Evolutionary conservation across 2,797 vertebrate genomes (phyloP).

Genomic region (Sebastiscus tertius): DNA sequence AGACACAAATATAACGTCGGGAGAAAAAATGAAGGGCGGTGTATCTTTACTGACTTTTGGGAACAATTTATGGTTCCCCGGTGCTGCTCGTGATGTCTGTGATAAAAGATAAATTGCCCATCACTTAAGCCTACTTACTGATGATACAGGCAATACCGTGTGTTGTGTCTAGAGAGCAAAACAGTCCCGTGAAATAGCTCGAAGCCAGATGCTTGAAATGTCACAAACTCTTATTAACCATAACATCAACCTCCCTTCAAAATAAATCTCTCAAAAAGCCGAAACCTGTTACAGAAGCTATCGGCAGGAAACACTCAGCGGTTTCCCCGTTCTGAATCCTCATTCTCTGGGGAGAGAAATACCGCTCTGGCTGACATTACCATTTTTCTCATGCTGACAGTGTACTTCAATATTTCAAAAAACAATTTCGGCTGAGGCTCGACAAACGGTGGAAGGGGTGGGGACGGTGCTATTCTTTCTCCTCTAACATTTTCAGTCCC

Average conservation of each 20-base stretch:
- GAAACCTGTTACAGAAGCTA: slow-evolving; percentile 34
- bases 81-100: background rate
- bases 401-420: slow-evolving; percentile 47
- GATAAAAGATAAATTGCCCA: slow-evolving; percentile 4
- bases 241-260: slow-evolving; percentile 1
- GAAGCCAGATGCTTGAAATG: slow-evolving; percentile 37
- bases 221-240: slow-evolving; percentile 17
- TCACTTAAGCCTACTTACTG: background rate
- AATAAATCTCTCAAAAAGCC: slow-evolving; percentile 13
- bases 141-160: background rate
- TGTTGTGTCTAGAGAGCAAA: background rate
- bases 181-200: slow-evolving; percentile 7
- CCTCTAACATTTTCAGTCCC: slow-evolving; percentile 56
- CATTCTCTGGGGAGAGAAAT: background rate
- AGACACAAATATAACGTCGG: background rate
- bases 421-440: slow-evolving; percentile 34
- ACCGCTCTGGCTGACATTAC: slow-evolving; percentile 31
- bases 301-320: slow-evolving; percentile 42
- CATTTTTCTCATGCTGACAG: slow-evolving; percentile 52
- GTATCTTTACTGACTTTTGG: background rate
- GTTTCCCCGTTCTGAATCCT: slow-evolving; percentile 19
- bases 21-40: background rate
- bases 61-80: background rate
- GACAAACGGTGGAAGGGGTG: slow-evolving; percentile 75
- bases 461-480: slow-evolving; percentile 60